These are phyloP conservation scores for Drosophila obscura DNA, from an alignment of 1,140 invertebrate genomes.

Conservation along the genomic window DNA sequence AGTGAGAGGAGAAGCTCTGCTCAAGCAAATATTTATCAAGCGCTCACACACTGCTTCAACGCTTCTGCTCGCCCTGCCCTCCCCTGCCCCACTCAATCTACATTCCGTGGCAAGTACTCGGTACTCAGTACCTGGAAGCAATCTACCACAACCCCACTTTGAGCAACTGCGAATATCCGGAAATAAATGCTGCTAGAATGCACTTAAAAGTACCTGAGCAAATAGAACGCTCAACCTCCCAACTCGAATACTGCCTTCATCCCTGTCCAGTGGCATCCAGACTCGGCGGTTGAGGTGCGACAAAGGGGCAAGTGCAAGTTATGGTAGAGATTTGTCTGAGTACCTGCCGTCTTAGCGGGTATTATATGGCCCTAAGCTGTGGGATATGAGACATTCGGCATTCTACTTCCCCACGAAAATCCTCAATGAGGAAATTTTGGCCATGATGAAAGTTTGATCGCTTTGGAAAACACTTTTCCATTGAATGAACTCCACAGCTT, in stretches of 20 bases:
- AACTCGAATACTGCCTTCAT: conserved; percentile 26
- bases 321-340: conserved; percentile 14
- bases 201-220: conserved; percentile 74
- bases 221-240: conserved; percentile 49
- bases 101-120: conserved; percentile 3
- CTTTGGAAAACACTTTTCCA: conserved; percentile 33
- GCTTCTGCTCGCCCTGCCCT: too few relatives aligned
- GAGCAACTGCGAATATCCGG: conserved; percentile 63
- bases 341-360: conserved; percentile 41
- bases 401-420: conserved; percentile 16
- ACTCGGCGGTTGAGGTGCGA: conserved; percentile 4
- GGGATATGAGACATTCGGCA: conserved; percentile 3
- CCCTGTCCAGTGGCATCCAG: conserved; percentile 9
- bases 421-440: conserved; percentile 46
- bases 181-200: conserved; percentile 73
- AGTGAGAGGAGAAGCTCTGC: conserved; percentile 2
- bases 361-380: conserved; percentile 37
- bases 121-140: not conserved
- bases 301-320: conserved; percentile 11
- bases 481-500: not conserved
- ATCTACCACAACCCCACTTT: conserved; percentile 17
- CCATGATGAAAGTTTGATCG: too few relatives aligned
- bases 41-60: not conserved
- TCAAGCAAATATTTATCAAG: conserved; percentile 59
- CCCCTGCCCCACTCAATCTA: conserved; percentile 8